phyloP scores from a whole-genome alignment of 2,113 vertebrate genomes.

The Gallinago media region DNA sequence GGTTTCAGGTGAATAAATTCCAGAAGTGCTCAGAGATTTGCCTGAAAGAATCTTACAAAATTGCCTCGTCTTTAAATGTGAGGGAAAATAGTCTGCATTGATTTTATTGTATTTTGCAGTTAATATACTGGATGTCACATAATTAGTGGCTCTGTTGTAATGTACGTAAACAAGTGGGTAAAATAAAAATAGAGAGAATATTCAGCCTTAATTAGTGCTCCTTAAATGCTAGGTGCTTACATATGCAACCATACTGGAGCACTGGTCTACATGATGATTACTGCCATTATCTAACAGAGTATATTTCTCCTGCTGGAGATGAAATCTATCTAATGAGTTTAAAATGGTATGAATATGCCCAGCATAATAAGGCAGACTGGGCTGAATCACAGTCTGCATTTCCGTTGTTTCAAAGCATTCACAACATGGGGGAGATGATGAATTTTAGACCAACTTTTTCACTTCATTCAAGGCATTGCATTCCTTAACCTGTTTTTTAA shows the following conservation, averaged over 20 bases:
- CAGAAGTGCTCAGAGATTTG: not conserved
- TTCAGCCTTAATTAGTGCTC: slow-evolving; percentile 12
- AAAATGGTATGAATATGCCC: not conserved
- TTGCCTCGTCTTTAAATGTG: not conserved
- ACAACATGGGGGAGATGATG: not conserved
- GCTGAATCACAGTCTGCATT: not conserved
- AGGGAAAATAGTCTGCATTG: not conserved
- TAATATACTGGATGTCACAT: not conserved
- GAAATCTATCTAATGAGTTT: not conserved
- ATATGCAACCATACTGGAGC: not conserved
- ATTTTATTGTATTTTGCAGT: not conserved
- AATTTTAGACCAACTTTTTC: not conserved
- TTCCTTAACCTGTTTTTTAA: not conserved
- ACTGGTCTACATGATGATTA: accelerated
- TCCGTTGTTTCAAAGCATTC: not conserved
- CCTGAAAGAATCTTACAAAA: not conserved
- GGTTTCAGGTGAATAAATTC: not conserved
- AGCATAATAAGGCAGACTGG: not conserved
- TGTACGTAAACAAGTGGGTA: not conserved
- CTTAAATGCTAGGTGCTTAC: slow-evolving; percentile 2
- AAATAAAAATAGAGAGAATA: slow-evolving; percentile 30
- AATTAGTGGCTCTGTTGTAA: not conserved
- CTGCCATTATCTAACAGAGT: not conserved
- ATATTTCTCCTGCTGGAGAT: slow-evolving; percentile 27
- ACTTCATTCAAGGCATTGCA: not conserved